Evolutionary conservation across 2,113 vertebrate species (phyloP), one percentile per base, ranked within the genome.

Genomic region (Antigone vipio): DNA sequence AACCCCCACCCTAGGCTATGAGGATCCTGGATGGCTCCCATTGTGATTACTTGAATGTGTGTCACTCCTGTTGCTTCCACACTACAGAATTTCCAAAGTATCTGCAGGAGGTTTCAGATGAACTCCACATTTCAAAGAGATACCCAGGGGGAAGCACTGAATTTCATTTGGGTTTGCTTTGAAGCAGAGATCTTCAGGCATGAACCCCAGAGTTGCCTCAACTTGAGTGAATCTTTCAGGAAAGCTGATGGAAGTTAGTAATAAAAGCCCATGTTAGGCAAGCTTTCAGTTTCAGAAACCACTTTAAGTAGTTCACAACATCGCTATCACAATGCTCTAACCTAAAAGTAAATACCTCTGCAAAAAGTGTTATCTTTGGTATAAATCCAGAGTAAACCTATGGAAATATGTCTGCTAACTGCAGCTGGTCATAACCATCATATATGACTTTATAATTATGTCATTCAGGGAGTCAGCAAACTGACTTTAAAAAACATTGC

Each of bases 1-100:
- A 67, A 21, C 3, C 6, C 32, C 20, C 13, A 21, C 7, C 10
- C 63, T 74, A 59, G 14, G 16, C 50, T 62, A 40, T 0, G 0
- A 71, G 40, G 60, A 55, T 74, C 22, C 38, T 66, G 27, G 26
- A 42, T 22, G 26, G 22, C n/a, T 94, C 16, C 8, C 5, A 50
- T 10, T 73, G 19, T 42, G 73, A 2, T 49, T 40, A 60, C 20
- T 45, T 50, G 9, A 60, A 42, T 5, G 2, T n/a, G 12, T 40
- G 47, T n/a, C 42, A 34, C 58, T 80, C 63, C 27, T 1, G 1
- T 23, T 24, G 58, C 23, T 77, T 71, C 35, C 63, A 60, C 15
- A 15, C n/a, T 21, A 47, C 24, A 79, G 22, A 92, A 53, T 50
- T 93, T 77, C 69, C 2, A 1, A 66, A 77, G 14, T 27, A 38